phyloP scores from a whole-genome alignment of 1,140 invertebrate species.

The Drosophila neocordata region DNA sequence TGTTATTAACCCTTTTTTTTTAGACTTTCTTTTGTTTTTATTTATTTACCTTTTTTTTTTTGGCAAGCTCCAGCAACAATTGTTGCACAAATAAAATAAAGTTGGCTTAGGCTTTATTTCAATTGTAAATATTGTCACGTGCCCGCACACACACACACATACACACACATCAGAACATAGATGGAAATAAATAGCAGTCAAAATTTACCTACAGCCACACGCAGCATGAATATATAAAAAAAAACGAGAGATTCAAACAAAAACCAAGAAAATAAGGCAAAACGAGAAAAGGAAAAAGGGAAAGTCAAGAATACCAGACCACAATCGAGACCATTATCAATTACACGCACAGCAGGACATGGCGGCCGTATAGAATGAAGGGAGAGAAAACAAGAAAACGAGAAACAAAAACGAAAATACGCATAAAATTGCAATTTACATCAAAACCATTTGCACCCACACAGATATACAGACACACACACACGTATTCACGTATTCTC shows the following conservation, averaged over 20 bases:
- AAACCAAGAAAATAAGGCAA: conserved; percentile 15
- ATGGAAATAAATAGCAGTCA: conserved; percentile 41
- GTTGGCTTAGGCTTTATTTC: conserved; percentile 53
- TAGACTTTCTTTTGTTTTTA: neutral
- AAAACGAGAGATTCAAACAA: conserved; percentile 39
- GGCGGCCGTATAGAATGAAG: conserved; percentile 10
- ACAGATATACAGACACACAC: conserved; percentile 45
- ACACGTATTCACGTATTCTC: neutral
- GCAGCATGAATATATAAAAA: conserved; percentile 58
- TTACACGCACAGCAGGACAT: conserved; percentile 77
- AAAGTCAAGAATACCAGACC: conserved; percentile 48
- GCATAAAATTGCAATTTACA: conserved; percentile 81
- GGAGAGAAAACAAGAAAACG: neutral
- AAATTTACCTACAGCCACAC: conserved; percentile 52
- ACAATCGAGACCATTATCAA: conserved; percentile 81
- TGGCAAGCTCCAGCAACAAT: conserved; percentile 7
- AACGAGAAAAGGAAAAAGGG: conserved; percentile 48
- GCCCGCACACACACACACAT: conserved; percentile 2
- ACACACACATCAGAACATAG: conserved; percentile 8
- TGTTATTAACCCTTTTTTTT: conserved; percentile 23
- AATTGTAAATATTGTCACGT: conserved; percentile 65
- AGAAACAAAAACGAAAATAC: conserved; percentile 63
- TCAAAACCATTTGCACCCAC: conserved; percentile 78
- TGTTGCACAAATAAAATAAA: conserved; percentile 61
- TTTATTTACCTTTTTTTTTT: neutral